phyloP scores from a whole-genome alignment of 2,113 vertebrate genomes.

The Scatophagus argus region DNA sequence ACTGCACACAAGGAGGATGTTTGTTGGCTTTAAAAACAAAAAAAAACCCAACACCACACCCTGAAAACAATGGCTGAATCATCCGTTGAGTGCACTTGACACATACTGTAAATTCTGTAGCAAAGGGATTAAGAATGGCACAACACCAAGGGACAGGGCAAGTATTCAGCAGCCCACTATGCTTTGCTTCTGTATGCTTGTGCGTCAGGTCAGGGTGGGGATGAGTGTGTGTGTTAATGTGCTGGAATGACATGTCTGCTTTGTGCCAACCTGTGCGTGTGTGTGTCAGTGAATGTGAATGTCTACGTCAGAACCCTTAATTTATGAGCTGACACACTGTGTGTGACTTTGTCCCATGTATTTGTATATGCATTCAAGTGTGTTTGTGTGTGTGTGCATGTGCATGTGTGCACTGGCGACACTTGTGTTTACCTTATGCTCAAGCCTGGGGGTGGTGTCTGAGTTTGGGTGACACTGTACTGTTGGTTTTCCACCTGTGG shows the following conservation, averaged over 20 bases:
- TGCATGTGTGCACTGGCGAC: constrained; percentile 16
- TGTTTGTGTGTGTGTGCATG: constrained; percentile 10
- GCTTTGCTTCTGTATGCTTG: constrained; percentile 5
- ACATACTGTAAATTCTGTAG: constrained; percentile 40
- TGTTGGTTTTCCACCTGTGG: constrained; percentile 46
- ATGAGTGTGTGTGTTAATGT: constrained; percentile 26
- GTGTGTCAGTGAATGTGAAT: background rate
- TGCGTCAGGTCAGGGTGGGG: constrained; percentile 12
- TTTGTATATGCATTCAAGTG: constrained; percentile 36
- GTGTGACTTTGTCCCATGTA: background rate
- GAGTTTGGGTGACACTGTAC: constrained; percentile 52
- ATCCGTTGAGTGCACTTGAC: constrained; percentile 18
- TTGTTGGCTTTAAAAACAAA: constrained; percentile 13
- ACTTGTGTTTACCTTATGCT: constrained; percentile 58
- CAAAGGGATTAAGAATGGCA: constrained; percentile 51
- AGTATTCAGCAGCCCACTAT: constrained; percentile 30
- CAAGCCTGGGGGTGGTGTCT: constrained; percentile 26
- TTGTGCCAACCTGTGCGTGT: constrained; percentile 19
- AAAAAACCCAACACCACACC: constrained; percentile 10
- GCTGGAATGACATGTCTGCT: constrained; percentile 45
- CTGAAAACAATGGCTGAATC: background rate
- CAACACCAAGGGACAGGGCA: constrained; percentile 4
- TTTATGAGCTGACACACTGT: constrained; percentile 22
- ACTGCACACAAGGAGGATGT: background rate
- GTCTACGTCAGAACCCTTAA: constrained; percentile 13